Base-by-base conservation (phyloP, 2,113 vertebrate genomes). In the Pavo muticus region DNA sequence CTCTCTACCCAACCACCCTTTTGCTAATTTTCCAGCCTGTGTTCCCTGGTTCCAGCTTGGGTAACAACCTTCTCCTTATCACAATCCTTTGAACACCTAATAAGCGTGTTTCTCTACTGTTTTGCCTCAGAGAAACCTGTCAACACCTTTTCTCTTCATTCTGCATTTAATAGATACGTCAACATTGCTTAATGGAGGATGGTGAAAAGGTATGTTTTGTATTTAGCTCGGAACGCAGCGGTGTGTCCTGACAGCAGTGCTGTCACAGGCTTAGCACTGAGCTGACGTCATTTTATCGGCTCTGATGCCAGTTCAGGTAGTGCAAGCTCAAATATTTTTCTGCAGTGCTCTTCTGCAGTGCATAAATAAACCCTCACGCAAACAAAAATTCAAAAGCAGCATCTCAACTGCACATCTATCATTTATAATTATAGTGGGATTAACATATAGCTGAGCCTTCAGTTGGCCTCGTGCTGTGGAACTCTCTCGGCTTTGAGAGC, bases 261-360 rank as follows among this genome's bases (percentile, higher is more conserved):
- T 54, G 42, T 65, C 44, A 63, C 1, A 0, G 67, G 63, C 60
- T 20, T n/a, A 15, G 56, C 0, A 0, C 54, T 0, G 0, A 2
- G 5, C 60, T 76, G 19, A 69, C 1, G 4, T 29, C 48, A 23
- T 77, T 73, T 1, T 9, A 7, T 42, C 85, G 86, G 32, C 65
- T 84, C 68, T 74, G 64, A 18, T 80, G 65, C 78, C 69, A 35
- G 0, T 67, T 85, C 64, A 32, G 77, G 42, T 77, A 60, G 37
- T 45, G 10, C 79, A 35, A 63, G 40, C 88, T 77, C 69, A 86
- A 39, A 45, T 80, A 56, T 13, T 91, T 27, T 56, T 70, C 92
- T 69, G 78, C 91, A 85, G 44, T 79, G 48, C 48, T 93, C 63
- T 87, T 83, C 83, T 94, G 90, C 86, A 68, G 1, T 30, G 79